Evolutionary conservation across 2,797 vertebrate species (phyloP).

Genomic region (Momotus momota): DNA sequence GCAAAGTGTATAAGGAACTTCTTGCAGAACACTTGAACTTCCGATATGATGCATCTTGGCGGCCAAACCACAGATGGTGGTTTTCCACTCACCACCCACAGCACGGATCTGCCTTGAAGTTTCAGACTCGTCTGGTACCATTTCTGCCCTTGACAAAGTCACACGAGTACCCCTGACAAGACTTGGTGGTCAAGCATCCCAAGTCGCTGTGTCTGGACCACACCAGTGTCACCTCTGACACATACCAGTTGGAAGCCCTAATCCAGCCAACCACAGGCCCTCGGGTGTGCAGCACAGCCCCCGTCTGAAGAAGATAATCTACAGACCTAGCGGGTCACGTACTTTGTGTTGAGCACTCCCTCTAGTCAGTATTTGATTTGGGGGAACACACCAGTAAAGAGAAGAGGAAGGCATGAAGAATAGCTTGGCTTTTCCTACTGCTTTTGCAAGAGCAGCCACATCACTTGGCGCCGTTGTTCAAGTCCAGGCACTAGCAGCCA

Average conservation of each 20-base stretch:
- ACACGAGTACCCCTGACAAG: not conserved
- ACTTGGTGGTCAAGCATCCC: not conserved
- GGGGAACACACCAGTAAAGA: not conserved
- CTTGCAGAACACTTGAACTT: not conserved
- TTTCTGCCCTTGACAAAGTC: not conserved
- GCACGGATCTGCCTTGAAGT: not conserved
- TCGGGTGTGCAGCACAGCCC: rapidly evolving
- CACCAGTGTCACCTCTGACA: rapidly evolving
- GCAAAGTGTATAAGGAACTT: rapidly evolving
- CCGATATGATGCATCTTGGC: not conserved
- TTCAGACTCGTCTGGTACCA: not conserved
- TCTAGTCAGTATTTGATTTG: not conserved
- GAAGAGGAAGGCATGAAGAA: not conserved
- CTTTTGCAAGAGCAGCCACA: not conserved
- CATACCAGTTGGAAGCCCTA: not conserved
- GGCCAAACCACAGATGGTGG: not conserved
- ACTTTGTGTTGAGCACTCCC: rapidly evolving
- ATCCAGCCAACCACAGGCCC: rapidly evolving
- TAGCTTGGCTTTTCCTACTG: not conserved
- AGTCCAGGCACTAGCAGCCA: not conserved
- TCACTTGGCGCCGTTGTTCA: rapidly evolving
- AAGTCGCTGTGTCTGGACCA: rapidly evolving
- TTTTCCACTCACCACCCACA: not conserved
- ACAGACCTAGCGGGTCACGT: not conserved
- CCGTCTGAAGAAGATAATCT: not conserved